Percentiles rank a stretch among this genome's conserved stretches.
These are phyloP conservation scores for Pterocles gutturalis DNA, from an alignment of 2,113 vertebrate genomes.

Conservation along the genomic window DNA sequence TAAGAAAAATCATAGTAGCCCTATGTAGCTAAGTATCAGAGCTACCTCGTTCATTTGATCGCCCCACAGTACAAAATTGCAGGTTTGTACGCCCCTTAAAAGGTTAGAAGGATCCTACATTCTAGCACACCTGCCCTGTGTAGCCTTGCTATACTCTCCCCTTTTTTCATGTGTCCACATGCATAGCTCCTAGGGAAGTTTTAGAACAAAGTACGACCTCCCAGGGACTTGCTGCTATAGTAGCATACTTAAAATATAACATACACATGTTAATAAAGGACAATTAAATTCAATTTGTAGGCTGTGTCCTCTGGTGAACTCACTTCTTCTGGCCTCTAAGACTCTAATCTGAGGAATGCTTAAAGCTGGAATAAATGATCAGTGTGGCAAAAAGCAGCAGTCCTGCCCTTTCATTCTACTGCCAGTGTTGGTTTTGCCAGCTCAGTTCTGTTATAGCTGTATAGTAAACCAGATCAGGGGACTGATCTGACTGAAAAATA, in stretches of 20 bases:
- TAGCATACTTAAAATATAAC: neutral
- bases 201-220: neutral
- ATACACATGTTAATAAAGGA: neutral
- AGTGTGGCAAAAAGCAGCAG: conserved; percentile 13
- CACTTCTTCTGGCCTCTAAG: neutral
- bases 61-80: neutral
- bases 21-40: neutral
- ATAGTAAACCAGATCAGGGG: neutral
- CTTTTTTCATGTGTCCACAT: neutral
- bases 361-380: neutral
- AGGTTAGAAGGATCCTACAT: neutral
- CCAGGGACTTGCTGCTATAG: neutral
- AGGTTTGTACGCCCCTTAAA: neutral
- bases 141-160: neutral
- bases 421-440: neutral
- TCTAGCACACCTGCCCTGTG: neutral
- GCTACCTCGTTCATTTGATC: neutral
- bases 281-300: neutral
- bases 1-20: neutral
- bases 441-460: neutral
- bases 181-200: neutral
- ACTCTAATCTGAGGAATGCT: conserved; percentile 18
- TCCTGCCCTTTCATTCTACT: neutral
- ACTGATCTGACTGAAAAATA: neutral
- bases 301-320: neutral